Percentiles rank a stretch among this genome's conserved stretches.
phyloP scores from a whole-genome alignment of 2,113 vertebrate species.

The Picathartes gymnocephalus region DNA sequence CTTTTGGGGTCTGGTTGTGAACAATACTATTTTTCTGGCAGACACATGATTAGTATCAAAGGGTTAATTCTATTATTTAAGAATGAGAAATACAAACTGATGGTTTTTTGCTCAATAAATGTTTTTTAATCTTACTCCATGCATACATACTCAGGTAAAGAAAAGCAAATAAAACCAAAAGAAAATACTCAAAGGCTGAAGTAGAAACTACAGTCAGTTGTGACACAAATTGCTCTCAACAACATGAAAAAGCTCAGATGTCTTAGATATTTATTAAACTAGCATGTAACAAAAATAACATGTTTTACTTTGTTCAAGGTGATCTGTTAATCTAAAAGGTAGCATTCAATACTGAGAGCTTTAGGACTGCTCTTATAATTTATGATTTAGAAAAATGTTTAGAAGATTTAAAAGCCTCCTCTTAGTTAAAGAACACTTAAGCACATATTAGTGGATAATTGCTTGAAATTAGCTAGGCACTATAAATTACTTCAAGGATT shows the following conservation, averaged over 20 bases:
- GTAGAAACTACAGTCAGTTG: background rate
- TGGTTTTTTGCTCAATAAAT: background rate
- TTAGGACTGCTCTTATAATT: constrained; percentile 57
- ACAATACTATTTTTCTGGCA: background rate
- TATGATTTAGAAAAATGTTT: constrained; percentile 72
- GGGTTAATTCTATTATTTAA: background rate
- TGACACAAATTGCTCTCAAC: background rate
- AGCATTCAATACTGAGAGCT: constrained; percentile 14
- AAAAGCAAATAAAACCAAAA: background rate
- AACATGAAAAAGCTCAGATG: background rate
- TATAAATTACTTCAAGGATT: constrained; percentile 81
- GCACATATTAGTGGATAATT: constrained; percentile 79
- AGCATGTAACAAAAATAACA: background rate
- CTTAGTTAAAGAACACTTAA: constrained; percentile 79
- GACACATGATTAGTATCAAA: background rate
- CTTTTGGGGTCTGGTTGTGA: background rate
- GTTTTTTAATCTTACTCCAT: background rate
- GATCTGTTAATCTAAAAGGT: background rate
- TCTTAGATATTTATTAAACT: background rate
- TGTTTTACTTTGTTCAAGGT: background rate
- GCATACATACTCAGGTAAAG: background rate
- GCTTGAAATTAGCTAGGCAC: constrained; percentile 77
- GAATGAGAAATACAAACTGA: background rate
- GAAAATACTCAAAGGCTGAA: background rate
- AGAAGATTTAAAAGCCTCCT: constrained; percentile 73